Evolutionary conservation across 1,140 invertebrate species (phyloP).

Genomic region (Lordiphosa mommai): DNA sequence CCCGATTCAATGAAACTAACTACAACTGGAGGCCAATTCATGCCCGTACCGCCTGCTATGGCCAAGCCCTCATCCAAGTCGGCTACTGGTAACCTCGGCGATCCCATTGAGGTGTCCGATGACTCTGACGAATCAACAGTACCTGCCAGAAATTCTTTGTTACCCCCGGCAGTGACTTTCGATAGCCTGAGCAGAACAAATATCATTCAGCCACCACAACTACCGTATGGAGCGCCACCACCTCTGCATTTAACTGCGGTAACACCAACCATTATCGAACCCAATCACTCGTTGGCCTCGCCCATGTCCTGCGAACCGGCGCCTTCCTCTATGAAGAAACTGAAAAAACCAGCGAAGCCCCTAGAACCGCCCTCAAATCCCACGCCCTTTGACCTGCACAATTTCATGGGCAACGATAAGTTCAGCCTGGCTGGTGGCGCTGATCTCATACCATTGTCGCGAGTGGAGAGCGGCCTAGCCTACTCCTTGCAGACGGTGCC

Average conservation of each 20-base stretch:
- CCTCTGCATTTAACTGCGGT: not conserved
- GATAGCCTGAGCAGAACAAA: conserved; percentile 5
- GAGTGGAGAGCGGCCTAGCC: conserved; percentile 39
- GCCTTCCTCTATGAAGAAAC: not conserved
- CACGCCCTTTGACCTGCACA: conserved; percentile 36
- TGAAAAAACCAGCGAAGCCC: conserved; percentile 21
- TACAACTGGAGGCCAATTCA: conserved; percentile 2
- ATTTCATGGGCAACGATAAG: conserved; percentile 53
- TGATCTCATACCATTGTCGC: conserved; percentile 64
- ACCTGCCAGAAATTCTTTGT: not conserved
- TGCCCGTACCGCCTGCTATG: not conserved
- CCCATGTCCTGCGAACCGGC: not conserved
- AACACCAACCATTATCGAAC: not conserved
- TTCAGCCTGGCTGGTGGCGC: conserved; percentile 69
- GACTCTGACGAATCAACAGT: conserved; percentile 43
- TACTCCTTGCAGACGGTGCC: conserved; percentile 45
- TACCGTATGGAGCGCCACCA: not conserved
- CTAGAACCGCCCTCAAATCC: not conserved
- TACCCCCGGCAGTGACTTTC: conserved; percentile 2
- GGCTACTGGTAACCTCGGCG: conserved; percentile 48
- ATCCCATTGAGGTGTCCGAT: conserved; percentile 73
- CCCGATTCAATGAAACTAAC: conserved; percentile 54
- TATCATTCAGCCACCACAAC: conserved; percentile 14
- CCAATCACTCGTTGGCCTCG: not conserved
- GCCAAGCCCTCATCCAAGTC: not conserved